phyloP scores from a whole-genome alignment of 2,888 invertebrate species.

The Erebia aethiops region DNA sequence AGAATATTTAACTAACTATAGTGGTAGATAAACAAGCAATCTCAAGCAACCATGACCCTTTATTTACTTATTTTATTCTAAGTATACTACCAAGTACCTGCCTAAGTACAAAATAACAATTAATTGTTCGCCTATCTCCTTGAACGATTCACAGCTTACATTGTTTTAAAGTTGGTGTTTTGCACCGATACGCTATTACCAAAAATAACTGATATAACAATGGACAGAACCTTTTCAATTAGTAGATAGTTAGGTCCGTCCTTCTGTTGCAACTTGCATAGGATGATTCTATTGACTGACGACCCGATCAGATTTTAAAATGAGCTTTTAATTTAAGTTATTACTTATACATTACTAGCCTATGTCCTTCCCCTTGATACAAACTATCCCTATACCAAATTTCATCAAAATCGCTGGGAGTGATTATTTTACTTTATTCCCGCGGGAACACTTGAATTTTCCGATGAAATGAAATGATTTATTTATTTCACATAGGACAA shows the following conservation, averaged over 20 bases:
- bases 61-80: not conserved
- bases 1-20: too few relatives aligned
- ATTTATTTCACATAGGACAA: too few relatives aligned
- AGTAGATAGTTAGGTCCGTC: not conserved
- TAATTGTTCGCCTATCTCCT: constrained; percentile 13
- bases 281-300: not conserved
- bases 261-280: constrained; percentile 2
- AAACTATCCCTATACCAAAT: too few relatives aligned
- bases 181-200: constrained; percentile 4
- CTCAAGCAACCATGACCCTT: too few relatives aligned
- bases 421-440: too few relatives aligned
- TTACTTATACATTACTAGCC: too few relatives aligned
- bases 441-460: too few relatives aligned
- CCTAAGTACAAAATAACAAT: constrained; percentile 16
- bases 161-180: constrained; percentile 26
- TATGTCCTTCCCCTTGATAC: too few relatives aligned
- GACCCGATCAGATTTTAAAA: not conserved
- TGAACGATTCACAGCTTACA: constrained; percentile 15
- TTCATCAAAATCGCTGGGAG: too few relatives aligned
- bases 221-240: constrained; percentile 15
- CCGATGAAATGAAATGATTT: too few relatives aligned
- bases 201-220: constrained; percentile 9
- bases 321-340: too few relatives aligned
- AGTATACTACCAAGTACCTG: not conserved
- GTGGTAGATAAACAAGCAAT: too few relatives aligned